Conservation (phyloP, 2,888 invertebrate genomes). For the Torymus tubicola region DNA sequence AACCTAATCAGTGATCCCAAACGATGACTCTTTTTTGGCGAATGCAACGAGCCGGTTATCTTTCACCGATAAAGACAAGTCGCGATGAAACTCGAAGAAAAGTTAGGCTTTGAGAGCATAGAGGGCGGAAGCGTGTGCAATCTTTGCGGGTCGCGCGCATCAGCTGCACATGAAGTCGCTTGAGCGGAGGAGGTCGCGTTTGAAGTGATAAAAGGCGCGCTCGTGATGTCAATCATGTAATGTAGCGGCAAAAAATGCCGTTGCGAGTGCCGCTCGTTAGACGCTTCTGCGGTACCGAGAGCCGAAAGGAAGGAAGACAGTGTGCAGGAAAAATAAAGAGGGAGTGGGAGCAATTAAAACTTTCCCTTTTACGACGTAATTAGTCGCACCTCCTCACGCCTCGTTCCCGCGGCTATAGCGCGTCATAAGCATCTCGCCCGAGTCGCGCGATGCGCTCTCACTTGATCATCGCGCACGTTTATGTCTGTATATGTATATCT, state of each 20-base stretch:
- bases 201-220: too few relatives aligned
- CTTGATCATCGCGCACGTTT: background rate
- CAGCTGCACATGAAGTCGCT: too few relatives aligned
- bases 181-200: too few relatives aligned
- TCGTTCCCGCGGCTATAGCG: background rate
- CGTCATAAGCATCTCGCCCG: background rate
- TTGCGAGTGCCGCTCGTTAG: background rate
- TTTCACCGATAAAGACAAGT: too few relatives aligned
- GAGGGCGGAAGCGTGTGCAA: too few relatives aligned
- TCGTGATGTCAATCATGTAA: too few relatives aligned
- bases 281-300: background rate
- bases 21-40: too few relatives aligned
- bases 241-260: background rate
- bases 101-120: too few relatives aligned
- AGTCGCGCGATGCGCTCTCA: background rate
- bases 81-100: too few relatives aligned
- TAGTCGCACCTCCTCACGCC: constrained; percentile 51
- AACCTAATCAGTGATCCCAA: too few relatives aligned
- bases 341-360: constrained; percentile 56
- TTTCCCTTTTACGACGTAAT: constrained; percentile 62
- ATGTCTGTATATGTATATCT: background rate
- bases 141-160: too few relatives aligned
- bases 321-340: background rate
- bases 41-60: too few relatives aligned
- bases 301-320: background rate